These are phyloP conservation scores for Enteromius trimaculatus DNA, from an alignment of 2,797 vertebrate species.

Conservation along the genomic window DNA sequence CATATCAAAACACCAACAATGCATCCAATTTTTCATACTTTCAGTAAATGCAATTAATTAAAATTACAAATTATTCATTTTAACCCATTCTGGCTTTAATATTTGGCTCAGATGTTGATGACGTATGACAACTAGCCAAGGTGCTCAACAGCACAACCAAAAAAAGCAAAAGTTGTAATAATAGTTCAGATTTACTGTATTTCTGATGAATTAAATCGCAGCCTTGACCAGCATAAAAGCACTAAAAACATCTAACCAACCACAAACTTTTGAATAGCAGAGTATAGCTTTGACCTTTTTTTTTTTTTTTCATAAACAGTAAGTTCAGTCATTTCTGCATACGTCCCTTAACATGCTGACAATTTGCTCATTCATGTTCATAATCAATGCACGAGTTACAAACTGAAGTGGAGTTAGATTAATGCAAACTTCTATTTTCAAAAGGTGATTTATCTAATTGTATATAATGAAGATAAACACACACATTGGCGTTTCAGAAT, in stretches of 20 bases:
- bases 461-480: slow-evolving; percentile 18
- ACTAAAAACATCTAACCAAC: background rate
- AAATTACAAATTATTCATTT: background rate
- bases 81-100: background rate
- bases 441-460: background rate
- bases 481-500: slow-evolving; percentile 12
- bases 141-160: background rate
- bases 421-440: background rate
- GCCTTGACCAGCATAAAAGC: background rate
- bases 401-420: background rate
- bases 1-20: background rate
- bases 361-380: background rate
- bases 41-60: background rate
- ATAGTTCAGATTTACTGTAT: background rate
- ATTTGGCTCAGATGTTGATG: background rate
- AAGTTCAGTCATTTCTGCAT: background rate
- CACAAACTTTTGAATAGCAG: background rate
- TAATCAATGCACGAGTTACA: background rate
- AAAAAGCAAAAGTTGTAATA: background rate
- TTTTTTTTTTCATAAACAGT: background rate
- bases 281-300: background rate
- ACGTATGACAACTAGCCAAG: background rate
- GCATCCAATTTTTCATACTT: background rate
- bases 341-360: background rate
- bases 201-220: background rate